Evolutionary conservation across 2,888 invertebrate genomes (phyloP).

Genomic region (Halictus ligatus): DNA sequence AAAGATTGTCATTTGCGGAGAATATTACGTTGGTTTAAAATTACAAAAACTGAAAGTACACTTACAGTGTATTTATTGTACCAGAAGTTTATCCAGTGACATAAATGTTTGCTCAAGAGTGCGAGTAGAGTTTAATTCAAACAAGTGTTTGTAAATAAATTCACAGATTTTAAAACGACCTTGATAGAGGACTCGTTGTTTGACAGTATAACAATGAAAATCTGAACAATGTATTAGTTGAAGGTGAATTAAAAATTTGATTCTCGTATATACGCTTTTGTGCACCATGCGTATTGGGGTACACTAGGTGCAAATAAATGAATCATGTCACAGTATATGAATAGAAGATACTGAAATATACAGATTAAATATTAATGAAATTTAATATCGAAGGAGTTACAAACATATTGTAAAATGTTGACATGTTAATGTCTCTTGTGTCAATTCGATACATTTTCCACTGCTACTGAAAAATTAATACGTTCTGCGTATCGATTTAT

Average conservation of each 20-base stretch:
- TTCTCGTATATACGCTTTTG: too few species aligned
- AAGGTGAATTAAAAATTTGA: background rate
- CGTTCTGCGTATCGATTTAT: too few species aligned
- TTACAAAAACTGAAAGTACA: background rate
- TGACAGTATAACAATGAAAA: background rate
- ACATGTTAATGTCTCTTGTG: background rate
- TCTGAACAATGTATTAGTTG: background rate
- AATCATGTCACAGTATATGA: background rate
- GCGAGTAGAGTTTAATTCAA: background rate
- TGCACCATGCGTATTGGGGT: too few species aligned
- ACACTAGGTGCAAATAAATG: too few species aligned
- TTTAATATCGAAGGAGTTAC: background rate
- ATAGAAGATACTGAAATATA: background rate
- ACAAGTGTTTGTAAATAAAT: background rate
- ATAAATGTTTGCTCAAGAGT: background rate
- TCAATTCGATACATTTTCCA: too few species aligned
- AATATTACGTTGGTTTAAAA: background rate
- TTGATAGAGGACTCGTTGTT: background rate
- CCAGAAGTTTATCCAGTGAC: background rate
- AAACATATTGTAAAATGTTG: background rate
- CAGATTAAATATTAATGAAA: background rate
- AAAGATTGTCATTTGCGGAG: background rate
- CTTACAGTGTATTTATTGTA: background rate
- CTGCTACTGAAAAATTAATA: too few species aligned
- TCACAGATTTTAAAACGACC: background rate